phyloP scores from a whole-genome alignment of 1,140 invertebrate species.

The Neotoxoptera formosana region DNA sequence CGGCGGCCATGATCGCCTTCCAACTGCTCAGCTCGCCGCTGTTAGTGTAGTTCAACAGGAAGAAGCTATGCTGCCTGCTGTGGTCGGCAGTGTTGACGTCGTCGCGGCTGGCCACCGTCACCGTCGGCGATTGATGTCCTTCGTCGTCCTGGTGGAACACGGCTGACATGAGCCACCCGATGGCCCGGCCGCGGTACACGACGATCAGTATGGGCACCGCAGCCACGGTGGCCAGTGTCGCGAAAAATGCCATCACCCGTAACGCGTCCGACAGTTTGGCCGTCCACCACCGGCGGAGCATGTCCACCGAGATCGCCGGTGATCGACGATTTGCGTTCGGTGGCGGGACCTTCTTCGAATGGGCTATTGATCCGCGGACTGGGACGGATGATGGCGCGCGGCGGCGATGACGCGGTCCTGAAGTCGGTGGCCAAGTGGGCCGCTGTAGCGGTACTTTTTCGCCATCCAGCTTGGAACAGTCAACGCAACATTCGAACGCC shows the following conservation, averaged over 20 bases:
- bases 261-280: background rate
- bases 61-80: conserved; percentile 10
- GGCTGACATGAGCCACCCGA: conserved; percentile 23
- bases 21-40: conserved; percentile 41
- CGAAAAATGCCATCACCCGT: background rate
- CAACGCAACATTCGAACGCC: background rate
- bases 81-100: background rate
- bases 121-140: background rate
- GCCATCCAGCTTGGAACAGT: background rate
- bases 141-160: conserved; percentile 29
- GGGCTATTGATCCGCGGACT: background rate
- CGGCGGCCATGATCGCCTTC: conserved; percentile 10
- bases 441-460: background rate
- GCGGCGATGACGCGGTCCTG: background rate
- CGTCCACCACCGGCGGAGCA: background rate
- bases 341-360: background rate
- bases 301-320: background rate
- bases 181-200: conserved; percentile 45
- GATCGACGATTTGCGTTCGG: background rate
- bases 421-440: background rate
- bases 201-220: conserved; percentile 50
- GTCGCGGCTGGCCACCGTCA: background rate
- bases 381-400: too few species aligned
- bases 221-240: conserved; percentile 6
- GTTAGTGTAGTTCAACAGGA: conserved; percentile 44